These are phyloP conservation scores for Tethea ocularis DNA, from an alignment of 2,888 invertebrate species.

Conservation along the genomic window DNA sequence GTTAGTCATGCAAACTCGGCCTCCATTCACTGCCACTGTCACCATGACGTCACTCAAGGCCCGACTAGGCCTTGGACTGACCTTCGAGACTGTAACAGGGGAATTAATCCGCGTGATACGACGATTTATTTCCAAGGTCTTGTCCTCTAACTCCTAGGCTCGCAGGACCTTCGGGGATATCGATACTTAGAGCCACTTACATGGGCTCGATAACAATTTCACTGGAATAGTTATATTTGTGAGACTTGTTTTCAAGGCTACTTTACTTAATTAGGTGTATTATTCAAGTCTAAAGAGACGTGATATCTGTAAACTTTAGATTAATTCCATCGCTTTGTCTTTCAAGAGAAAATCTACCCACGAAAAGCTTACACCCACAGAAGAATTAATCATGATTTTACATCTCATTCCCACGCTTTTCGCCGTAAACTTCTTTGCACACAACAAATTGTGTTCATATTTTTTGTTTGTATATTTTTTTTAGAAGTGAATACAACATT, in stretches of 20 bases:
- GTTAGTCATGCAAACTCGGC: conserved; percentile 38
- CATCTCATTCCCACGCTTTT: not conserved
- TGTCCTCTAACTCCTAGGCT: conserved; percentile 44
- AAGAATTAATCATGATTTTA: not conserved
- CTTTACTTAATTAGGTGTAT: not conserved
- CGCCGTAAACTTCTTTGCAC: not conserved
- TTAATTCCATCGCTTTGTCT: not conserved
- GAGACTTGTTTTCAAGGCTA: not conserved
- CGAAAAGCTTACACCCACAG: not conserved
- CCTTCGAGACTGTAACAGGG: conserved; percentile 41
- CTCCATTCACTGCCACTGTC: conserved; percentile 43
- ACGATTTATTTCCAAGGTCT: conserved; percentile 51
- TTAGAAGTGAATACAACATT: not conserved
- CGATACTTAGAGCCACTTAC: conserved; percentile 24
- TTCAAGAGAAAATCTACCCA: not conserved
- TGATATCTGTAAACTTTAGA: not conserved
- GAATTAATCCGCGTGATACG: conserved; percentile 43
- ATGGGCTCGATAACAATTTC: conserved; percentile 17
- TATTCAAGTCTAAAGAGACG: not conserved
- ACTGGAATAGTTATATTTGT: conserved; percentile 6
- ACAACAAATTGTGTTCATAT: not conserved
- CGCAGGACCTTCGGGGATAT: conserved; percentile 35
- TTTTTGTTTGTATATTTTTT: not conserved
- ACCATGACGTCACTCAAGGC: conserved; percentile 32
- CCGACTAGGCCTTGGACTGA: conserved; percentile 38